Conservation (phyloP, 2,797 vertebrate genomes). For the Rhinophrynus dorsalis region DNA sequence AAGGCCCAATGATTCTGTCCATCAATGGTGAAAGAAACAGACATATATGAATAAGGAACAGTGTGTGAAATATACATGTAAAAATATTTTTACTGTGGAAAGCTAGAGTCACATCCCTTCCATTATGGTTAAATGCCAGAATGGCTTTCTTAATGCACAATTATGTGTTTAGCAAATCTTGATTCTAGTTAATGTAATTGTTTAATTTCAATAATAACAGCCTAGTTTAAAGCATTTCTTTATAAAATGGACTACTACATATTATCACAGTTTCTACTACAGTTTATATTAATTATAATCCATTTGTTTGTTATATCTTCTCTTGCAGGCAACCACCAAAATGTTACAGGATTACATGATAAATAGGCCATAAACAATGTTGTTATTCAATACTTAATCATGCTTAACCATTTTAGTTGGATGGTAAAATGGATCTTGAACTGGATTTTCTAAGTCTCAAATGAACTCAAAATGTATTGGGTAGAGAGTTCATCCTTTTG, state of each 20-base stretch:
- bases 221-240: conserved; percentile 57
- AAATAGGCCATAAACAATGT: conserved; percentile 51
- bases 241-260: conserved; percentile 56
- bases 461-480: no score
- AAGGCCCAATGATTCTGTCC: background rate
- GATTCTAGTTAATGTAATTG: conserved; percentile 58
- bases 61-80: conserved; percentile 35
- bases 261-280: conserved; percentile 62
- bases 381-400: no score
- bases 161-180: conserved; percentile 59
- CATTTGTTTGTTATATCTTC: conserved; percentile 59
- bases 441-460: no score
- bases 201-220: conserved; percentile 52
- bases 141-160: conserved; percentile 40
- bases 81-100: conserved; percentile 52
- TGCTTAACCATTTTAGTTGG: no score
- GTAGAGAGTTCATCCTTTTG: no score
- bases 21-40: conserved; percentile 32
- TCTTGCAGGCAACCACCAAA: conserved; percentile 54
- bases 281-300: conserved; percentile 62
- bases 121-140: conserved; percentile 45
- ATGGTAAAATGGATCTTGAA: no score
- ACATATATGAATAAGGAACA: conserved; percentile 46
- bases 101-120: conserved; percentile 55
- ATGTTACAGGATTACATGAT: conserved; percentile 23